A percentile compares a stretch with the other conserved stretches of the same genome.
phyloP scores from a whole-genome alignment of 2,113 vertebrate species.

The Phyllostomus hastatus region DNA sequence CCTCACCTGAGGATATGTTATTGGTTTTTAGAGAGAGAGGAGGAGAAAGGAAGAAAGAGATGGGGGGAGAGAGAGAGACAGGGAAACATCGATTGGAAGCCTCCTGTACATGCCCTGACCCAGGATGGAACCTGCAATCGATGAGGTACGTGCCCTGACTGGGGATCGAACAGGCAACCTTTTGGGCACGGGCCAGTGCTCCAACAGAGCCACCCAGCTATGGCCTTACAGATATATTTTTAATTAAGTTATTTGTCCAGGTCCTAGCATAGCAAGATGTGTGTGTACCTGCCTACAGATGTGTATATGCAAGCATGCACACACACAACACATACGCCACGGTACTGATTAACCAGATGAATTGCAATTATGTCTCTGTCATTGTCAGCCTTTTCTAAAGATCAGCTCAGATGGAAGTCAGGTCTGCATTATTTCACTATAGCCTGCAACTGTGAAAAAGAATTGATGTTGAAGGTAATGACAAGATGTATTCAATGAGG shows the following conservation, averaged over 20 bases:
- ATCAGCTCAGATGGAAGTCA: neutral
- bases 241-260: neutral
- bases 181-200: neutral
- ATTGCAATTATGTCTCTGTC: neutral
- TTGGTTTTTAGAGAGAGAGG: neutral
- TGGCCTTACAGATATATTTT: neutral
- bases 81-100: neutral
- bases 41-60: neutral
- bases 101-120: neutral
- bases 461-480: conserved; percentile 23
- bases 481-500: conserved; percentile 40
- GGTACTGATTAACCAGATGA: neutral
- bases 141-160: neutral
- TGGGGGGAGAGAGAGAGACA: neutral
- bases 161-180: neutral
- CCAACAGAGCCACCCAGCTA: neutral
- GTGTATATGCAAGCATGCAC: neutral
- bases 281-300: neutral
- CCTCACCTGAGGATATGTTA: neutral
- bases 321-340: neutral
- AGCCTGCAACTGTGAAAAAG: conserved; percentile 1
- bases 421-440: neutral
- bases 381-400: neutral
- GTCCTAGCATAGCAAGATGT: neutral
- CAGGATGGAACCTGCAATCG: neutral